A percentile compares a stretch with the other conserved stretches of the same genome.
These are phyloP conservation scores for Drosophila navojoa DNA, from an alignment of 1,140 invertebrate species.

Conservation along the genomic window DNA sequence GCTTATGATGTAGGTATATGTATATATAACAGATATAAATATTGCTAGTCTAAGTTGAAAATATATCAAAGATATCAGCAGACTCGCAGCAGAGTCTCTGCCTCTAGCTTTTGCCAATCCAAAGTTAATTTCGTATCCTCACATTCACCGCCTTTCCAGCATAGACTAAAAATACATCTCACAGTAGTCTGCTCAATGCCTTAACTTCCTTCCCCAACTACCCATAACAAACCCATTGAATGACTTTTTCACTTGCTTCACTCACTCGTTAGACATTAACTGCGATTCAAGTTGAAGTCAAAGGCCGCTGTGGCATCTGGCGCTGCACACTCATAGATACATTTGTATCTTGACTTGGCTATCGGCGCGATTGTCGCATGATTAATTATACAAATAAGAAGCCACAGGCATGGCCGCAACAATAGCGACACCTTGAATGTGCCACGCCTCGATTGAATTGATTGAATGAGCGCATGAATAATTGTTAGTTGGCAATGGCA, in stretches of 20 bases:
- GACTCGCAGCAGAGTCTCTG: too few species aligned
- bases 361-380: slow-evolving; percentile 69
- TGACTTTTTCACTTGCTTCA: neutral
- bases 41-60: too few species aligned
- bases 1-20: too few species aligned
- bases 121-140: too few species aligned
- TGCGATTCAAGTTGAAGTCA: neutral
- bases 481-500: slow-evolving; percentile 57
- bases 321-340: slow-evolving; percentile 13
- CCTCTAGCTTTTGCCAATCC: too few species aligned
- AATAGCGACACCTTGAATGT: slow-evolving; percentile 29
- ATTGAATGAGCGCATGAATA: slow-evolving; percentile 65
- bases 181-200: too few species aligned
- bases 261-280: too few species aligned
- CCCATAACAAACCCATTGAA: neutral
- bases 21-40: too few species aligned
- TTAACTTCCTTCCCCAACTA: neutral
- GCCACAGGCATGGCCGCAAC: slow-evolving; percentile 2
- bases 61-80: too few species aligned
- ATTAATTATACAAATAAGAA: slow-evolving; percentile 65
- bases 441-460: slow-evolving; percentile 68
- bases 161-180: too few species aligned
- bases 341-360: slow-evolving; percentile 41
- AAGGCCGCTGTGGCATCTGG: neutral
- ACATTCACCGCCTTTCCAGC: too few species aligned